These are phyloP conservation scores for Nibea albiflora DNA, from an alignment of 2,113 vertebrate species.

Conservation along the genomic window DNA sequence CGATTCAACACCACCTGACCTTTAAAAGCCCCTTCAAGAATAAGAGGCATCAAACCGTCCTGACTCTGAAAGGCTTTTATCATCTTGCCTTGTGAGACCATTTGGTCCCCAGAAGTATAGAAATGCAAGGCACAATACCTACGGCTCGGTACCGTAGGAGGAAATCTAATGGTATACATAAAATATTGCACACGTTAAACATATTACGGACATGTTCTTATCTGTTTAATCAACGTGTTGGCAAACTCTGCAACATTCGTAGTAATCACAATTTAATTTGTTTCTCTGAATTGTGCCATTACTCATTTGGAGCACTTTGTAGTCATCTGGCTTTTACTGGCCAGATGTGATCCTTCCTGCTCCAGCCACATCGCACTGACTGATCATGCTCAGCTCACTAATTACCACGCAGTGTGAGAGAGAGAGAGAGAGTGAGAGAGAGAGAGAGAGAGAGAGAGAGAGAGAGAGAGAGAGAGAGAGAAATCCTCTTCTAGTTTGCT, in stretches of 20 bases:
- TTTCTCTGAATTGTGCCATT: conserved; percentile 32
- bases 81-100: background rate
- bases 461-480: background rate
- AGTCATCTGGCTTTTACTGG: conserved; percentile 42
- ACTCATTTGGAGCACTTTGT: conserved; percentile 35
- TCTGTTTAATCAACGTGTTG: conserved; percentile 31
- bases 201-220: conserved; percentile 6
- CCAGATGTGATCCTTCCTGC: conserved; percentile 58
- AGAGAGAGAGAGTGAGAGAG: background rate
- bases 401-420: background rate
- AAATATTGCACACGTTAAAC: background rate
- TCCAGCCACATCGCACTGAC: conserved; percentile 27
- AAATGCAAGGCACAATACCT: conserved; percentile 17
- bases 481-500: background rate
- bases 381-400: conserved; percentile 1
- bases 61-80: background rate
- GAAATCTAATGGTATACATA: background rate
- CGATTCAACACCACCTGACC: conserved; percentile 5
- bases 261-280: conserved; percentile 34
- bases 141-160: background rate
- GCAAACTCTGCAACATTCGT: conserved; percentile 14
- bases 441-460: background rate
- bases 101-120: background rate
- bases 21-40: background rate
- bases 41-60: background rate